Evolutionary conservation across 2,797 vertebrate genomes (phyloP).

Genomic region (Schizopygopsis malacanthus): DNA sequence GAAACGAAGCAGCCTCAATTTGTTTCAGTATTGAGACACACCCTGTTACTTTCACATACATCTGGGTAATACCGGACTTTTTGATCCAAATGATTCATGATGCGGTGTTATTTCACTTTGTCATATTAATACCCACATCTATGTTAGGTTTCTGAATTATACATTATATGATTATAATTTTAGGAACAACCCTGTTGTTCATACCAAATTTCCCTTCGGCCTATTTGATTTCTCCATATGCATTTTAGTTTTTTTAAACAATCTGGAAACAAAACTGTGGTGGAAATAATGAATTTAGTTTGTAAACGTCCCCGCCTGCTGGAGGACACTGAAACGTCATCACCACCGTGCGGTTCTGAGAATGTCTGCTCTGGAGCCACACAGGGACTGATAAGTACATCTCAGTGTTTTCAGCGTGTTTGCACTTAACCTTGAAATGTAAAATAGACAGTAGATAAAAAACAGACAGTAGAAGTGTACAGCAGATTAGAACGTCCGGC

Average conservation of each 20-base stretch:
- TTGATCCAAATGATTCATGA: neutral
- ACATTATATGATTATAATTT: neutral
- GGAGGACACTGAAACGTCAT: neutral
- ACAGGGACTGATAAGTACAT: neutral
- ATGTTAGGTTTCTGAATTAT: neutral
- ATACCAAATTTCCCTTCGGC: neutral
- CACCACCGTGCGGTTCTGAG: neutral
- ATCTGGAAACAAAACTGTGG: neutral
- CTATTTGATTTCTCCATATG: neutral
- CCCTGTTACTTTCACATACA: neutral
- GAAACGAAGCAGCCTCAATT: neutral
- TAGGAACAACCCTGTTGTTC: neutral
- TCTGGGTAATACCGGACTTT: neutral
- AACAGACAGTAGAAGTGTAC: neutral
- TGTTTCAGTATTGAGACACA: neutral
- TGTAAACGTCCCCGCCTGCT: slow-evolving; percentile 6
- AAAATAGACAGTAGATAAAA: neutral
- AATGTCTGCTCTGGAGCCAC: neutral
- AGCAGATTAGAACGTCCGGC: slow-evolving; percentile 67
- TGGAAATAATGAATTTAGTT: neutral
- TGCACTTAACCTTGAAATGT: slow-evolving; percentile 8
- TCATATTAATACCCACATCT: neutral
- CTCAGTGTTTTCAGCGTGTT: slow-evolving; percentile 2
- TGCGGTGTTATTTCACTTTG: neutral
- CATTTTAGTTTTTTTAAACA: neutral